A percentile compares a stretch with the other conserved stretches of the same genome.
phyloP scores from a whole-genome alignment of 2,113 vertebrate genomes.

The Oryzias curvinotus region DNA sequence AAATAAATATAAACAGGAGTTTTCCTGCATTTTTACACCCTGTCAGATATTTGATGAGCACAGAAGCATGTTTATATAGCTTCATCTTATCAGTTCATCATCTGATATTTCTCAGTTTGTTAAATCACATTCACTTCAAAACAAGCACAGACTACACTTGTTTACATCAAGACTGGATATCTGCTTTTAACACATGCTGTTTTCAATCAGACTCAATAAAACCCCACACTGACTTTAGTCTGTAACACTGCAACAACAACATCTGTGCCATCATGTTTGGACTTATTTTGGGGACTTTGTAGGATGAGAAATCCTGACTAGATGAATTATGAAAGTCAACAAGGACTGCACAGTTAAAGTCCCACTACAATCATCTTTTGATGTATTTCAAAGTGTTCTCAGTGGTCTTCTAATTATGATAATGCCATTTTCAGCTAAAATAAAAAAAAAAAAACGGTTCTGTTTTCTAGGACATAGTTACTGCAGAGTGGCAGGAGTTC shows the following conservation, averaged over 20 bases:
- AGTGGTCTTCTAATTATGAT: too few species aligned
- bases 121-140: background rate
- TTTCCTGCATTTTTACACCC: background rate
- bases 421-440: too few species aligned
- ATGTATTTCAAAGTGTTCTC: too few species aligned
- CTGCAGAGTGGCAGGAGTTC: too few species aligned
- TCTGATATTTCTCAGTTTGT: background rate
- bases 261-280: conserved; percentile 21
- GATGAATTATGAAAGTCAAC: too few species aligned
- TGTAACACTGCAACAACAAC: background rate
- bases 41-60: background rate
- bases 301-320: conserved; percentile 67
- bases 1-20: background rate
- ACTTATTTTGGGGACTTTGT: conserved; percentile 17
- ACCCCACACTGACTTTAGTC: background rate
- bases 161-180: too few species aligned
- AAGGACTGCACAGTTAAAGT: too few species aligned
- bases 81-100: background rate
- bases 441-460: too few species aligned
- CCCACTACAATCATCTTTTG: too few species aligned
- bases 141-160: background rate
- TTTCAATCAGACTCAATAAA: conserved; percentile 1
- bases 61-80: conserved; percentile 6
- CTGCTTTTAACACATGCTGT: background rate
- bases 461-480: too few species aligned